Percentiles rank a stretch among this genome's conserved stretches.
phyloP scores from a whole-genome alignment of 2,113 vertebrate genomes.

The Pagrus major region DNA sequence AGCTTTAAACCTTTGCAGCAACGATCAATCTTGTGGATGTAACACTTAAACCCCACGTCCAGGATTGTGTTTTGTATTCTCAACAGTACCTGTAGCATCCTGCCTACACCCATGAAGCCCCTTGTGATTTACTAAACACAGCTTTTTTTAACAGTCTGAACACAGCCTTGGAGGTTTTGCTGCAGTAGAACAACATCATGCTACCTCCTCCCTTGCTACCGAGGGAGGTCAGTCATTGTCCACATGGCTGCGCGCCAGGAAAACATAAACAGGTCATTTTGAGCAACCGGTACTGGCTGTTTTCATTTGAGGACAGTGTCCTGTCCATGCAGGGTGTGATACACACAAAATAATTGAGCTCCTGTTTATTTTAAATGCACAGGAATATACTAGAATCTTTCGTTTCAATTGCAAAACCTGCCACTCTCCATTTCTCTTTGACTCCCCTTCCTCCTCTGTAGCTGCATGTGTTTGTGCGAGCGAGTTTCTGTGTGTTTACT shows the following conservation, averaged over 20 bases:
- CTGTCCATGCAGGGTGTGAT: no score
- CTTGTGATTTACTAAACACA: no score
- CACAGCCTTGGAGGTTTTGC: background rate
- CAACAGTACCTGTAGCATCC: background rate
- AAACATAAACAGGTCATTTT: background rate
- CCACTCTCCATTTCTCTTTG: background rate
- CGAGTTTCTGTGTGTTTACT: background rate
- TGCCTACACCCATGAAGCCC: background rate
- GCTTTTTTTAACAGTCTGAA: background rate
- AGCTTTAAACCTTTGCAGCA: background rate
- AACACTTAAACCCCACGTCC: background rate
- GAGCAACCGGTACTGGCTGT: background rate
- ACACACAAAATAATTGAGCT: background rate
- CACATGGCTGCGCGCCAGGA: background rate
- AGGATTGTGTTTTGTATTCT: background rate
- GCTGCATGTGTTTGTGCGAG: background rate
- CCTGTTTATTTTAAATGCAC: background rate
- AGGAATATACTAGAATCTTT: background rate
- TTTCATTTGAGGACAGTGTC: background rate
- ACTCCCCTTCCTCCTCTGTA: background rate
- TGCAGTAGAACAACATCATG: background rate
- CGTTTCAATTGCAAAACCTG: background rate
- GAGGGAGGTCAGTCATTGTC: background rate
- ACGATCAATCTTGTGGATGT: background rate
- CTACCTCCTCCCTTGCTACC: background rate